Conservation (phyloP, 2,888 invertebrate species). For the Eristalis intricaria region DNA sequence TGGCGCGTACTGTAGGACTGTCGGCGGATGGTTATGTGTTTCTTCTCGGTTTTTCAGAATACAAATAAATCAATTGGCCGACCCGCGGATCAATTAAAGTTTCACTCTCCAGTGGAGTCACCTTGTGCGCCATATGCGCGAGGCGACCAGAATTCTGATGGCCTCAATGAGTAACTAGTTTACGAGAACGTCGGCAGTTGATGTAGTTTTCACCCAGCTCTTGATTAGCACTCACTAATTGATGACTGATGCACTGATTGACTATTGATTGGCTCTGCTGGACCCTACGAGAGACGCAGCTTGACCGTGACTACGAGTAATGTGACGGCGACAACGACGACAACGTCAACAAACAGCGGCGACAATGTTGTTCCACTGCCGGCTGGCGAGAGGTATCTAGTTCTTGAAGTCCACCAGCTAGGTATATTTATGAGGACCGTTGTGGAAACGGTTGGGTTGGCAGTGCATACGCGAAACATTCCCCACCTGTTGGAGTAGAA, state of each 20-base stretch:
- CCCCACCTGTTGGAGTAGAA: conserved; percentile 56
- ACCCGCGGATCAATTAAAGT: conserved; percentile 46
- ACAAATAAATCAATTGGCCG: conserved; percentile 44
- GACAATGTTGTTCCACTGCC: conserved; percentile 49
- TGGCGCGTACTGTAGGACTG: background rate
- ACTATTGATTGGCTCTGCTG: conserved; percentile 28
- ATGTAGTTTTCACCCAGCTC: conserved; percentile 60
- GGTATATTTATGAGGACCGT: conserved; percentile 63
- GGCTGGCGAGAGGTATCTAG: conserved; percentile 66
- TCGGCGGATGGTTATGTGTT: background rate
- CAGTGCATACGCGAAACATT: conserved; percentile 29
- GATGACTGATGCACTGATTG: conserved; percentile 18
- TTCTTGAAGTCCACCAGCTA: conserved; percentile 60
- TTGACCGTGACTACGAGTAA: background rate
- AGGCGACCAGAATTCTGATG: background rate
- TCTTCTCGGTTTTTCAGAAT: conserved; percentile 12
- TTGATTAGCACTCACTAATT: conserved; percentile 45
- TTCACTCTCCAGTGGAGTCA: background rate
- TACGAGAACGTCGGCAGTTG: background rate
- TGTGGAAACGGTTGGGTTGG: conserved; percentile 29
- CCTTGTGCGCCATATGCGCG: background rate
- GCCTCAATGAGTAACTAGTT: conserved; percentile 4
- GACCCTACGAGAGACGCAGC: background rate
- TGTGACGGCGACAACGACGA: background rate
- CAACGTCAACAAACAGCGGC: conserved; percentile 1